A percentile compares a stretch with the other conserved stretches of the same genome.
These are phyloP conservation scores for Bombus difficillimus DNA, from an alignment of 1,140 invertebrate species.

Conservation along the genomic window DNA sequence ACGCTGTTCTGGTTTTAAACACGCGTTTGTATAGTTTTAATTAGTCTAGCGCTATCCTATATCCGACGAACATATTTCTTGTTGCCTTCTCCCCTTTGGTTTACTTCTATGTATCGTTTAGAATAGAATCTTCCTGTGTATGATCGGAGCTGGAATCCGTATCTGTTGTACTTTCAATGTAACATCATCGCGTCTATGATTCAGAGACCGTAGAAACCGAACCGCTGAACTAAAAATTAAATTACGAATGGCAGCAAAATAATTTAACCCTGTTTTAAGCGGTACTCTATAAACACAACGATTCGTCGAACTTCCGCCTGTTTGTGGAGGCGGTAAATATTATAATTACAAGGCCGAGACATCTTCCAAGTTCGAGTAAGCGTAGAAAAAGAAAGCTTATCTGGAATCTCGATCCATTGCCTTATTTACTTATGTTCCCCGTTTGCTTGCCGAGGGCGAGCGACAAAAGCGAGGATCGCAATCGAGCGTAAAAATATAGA, in stretches of 20 bases:
- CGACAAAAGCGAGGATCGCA: conserved; percentile 53
- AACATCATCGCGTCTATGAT: background rate
- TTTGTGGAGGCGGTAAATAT: background rate
- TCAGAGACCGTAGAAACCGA: background rate
- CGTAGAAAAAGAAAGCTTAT: conserved; percentile 43
- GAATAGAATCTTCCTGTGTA: too few relatives aligned
- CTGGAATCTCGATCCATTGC: conserved; percentile 60
- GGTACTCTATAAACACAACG: background rate
- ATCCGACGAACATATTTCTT: background rate
- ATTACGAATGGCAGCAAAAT: too few relatives aligned
- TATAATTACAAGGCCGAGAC: background rate
- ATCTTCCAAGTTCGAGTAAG: background rate
- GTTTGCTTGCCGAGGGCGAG: conserved; percentile 12
- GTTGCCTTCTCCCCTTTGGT: background rate
- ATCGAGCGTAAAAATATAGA: conserved; percentile 72
- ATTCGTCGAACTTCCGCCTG: background rate
- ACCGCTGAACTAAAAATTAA: background rate
- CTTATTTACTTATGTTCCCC: conserved; percentile 58
- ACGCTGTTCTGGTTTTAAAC: background rate
- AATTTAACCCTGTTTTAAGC: background rate
- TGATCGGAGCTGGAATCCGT: too few relatives aligned
- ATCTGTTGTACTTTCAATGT: too few relatives aligned
- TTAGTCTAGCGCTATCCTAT: background rate
- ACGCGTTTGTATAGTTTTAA: too few relatives aligned
- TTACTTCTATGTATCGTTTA: background rate